phyloP scores from a whole-genome alignment of 2,113 vertebrate species.

The Cochlearius cochlearius region DNA sequence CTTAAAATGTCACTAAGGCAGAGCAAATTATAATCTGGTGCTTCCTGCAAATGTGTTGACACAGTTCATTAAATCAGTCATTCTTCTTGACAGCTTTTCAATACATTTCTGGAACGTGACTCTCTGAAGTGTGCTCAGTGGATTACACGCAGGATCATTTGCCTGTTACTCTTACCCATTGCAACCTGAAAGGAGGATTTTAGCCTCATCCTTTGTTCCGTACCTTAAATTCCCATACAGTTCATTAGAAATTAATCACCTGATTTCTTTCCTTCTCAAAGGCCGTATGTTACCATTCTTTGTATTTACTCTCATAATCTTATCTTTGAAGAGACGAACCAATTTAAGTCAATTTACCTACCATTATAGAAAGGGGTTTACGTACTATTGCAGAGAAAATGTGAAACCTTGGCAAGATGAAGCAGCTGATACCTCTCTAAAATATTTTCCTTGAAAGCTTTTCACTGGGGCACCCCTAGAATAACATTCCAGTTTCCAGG shows the following conservation, averaged over 20 bases:
- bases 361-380: neutral
- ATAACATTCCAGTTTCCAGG: neutral
- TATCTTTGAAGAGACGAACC: neutral
- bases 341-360: neutral
- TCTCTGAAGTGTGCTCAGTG: neutral
- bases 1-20: constrained; percentile 19
- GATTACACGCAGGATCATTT: neutral
- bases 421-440: neutral
- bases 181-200: neutral
- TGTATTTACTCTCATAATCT: neutral
- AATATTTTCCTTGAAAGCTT: neutral
- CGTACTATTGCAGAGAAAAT: neutral
- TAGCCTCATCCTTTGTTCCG: neutral
- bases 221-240: neutral
- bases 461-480: neutral
- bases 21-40: constrained; percentile 28
- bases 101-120: neutral
- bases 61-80: constrained; percentile 50
- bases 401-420: neutral
- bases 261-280: neutral
- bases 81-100: constrained; percentile 34
- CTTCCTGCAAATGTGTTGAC: constrained; percentile 43
- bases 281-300: neutral
- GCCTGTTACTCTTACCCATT: neutral
- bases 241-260: neutral